Percentiles rank a stretch among this genome's conserved stretches.
Conservation (phyloP, 2,113 vertebrate genomes). For the Pavo muticus region DNA sequence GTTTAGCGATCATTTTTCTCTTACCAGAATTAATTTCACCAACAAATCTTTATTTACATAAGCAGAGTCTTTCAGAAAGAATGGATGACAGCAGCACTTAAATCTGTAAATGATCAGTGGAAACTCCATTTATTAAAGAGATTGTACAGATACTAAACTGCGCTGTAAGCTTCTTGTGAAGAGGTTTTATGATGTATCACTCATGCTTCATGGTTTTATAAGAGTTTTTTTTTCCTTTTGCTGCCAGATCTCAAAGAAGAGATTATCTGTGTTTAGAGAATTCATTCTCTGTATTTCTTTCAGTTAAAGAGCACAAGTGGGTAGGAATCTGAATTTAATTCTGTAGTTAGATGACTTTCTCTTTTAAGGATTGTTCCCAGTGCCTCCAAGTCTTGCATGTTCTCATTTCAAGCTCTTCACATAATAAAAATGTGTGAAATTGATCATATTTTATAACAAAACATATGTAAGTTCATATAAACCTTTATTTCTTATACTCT, state of each 20-base stretch:
- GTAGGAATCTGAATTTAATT: not conserved
- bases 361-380: not conserved
- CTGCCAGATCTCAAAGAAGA: not conserved
- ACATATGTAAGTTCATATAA: not conserved
- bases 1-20: not conserved
- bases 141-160: not conserved
- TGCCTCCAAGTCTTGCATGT: not conserved
- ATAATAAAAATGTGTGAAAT: not conserved
- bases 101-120: not conserved
- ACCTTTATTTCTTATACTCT: not conserved
- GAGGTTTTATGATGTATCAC: not conserved
- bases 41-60: slow-evolving; percentile 15
- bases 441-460: not conserved
- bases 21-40: not conserved
- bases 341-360: not conserved
- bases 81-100: not conserved
- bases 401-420: not conserved
- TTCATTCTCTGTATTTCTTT: not conserved
- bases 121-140: slow-evolving; percentile 20
- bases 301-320: not conserved
- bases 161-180: not conserved
- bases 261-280: not conserved
- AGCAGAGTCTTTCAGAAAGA: not conserved
- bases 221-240: not conserved
- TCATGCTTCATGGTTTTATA: not conserved